phyloP scores from a whole-genome alignment of 1,140 invertebrate genomes.

The Drosophila simulans region DNA sequence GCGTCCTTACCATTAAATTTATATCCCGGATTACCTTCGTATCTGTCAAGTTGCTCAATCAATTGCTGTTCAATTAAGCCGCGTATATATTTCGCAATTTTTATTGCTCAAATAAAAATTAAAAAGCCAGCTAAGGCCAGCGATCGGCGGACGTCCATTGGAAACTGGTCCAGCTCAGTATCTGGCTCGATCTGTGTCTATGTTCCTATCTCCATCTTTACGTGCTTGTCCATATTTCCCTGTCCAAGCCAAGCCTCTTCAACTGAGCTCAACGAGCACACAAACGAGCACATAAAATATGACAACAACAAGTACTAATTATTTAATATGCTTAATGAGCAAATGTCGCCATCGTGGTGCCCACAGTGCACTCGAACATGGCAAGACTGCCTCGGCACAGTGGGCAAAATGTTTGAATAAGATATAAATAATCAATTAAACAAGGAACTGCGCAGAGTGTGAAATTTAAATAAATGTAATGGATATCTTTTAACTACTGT shows the following conservation, averaged over 20 bases:
- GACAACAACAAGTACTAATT: conserved; percentile 79
- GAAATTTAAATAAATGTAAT: neutral
- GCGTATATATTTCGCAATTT: conserved; percentile 47
- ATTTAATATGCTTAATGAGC: conserved; percentile 80
- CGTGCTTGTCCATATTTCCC: conserved; percentile 25
- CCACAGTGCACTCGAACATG: conserved; percentile 43
- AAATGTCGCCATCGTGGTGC: conserved; percentile 71
- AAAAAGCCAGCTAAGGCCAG: conserved; percentile 44
- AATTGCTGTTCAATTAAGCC: conserved; percentile 61
- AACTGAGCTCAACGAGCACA: conserved; percentile 58
- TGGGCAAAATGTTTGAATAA: conserved; percentile 14
- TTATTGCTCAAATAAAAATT: conserved; percentile 37
- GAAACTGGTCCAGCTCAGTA: conserved; percentile 60
- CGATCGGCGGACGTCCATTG: conserved; percentile 30
- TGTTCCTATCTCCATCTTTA: conserved; percentile 38
- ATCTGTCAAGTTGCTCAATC: conserved; percentile 31
- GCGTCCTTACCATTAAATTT: conserved; percentile 12
- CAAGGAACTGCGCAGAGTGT: neutral
- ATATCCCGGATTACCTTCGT: conserved; percentile 36
- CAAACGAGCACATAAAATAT: conserved; percentile 72
- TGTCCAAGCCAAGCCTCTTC: conserved; percentile 52
- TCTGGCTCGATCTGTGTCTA: conserved; percentile 31
- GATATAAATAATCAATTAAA: neutral
- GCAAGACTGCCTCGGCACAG: conserved; percentile 29
- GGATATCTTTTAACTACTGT: no score